Evolutionary conservation across 2,113 vertebrate species (phyloP).

Genomic region (Empidonax alnorum): DNA sequence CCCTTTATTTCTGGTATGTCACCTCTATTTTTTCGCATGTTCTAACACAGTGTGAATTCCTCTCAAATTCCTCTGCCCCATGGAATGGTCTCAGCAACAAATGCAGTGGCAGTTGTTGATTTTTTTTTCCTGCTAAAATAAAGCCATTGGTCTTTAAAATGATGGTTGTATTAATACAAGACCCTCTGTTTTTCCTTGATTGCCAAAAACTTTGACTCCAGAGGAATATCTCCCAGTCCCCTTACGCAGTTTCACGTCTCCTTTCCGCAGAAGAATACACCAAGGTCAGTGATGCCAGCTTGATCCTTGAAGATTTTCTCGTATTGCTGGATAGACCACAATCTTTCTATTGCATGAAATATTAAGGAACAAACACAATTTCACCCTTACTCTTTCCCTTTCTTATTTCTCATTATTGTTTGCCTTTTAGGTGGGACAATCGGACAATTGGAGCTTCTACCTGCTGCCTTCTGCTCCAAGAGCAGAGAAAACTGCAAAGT

Average conservation of each 20-base stretch:
- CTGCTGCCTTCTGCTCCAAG: background rate
- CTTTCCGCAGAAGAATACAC: background rate
- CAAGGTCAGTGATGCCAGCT: background rate
- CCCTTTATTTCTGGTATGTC: background rate
- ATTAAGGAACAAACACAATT: background rate
- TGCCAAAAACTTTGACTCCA: background rate
- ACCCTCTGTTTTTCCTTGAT: background rate
- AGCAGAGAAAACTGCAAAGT: background rate
- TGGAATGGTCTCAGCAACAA: background rate
- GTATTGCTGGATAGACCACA: background rate
- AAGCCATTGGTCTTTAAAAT: background rate
- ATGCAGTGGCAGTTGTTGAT: background rate
- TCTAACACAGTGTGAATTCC: background rate
- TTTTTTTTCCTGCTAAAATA: background rate
- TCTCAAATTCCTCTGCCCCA: background rate
- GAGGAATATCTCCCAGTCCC: background rate
- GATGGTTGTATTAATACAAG: background rate
- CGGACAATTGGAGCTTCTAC: accelerated
- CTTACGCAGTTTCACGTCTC: background rate
- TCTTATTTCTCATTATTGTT: background rate
- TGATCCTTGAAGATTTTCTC: background rate
- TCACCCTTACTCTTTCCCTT: background rate
- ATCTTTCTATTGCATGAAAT: background rate
- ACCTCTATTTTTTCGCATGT: background rate
- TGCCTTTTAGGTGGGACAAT: background rate